Conservation (phyloP, 1,140 invertebrate species). For the Hylyphantes graminicola region DNA sequence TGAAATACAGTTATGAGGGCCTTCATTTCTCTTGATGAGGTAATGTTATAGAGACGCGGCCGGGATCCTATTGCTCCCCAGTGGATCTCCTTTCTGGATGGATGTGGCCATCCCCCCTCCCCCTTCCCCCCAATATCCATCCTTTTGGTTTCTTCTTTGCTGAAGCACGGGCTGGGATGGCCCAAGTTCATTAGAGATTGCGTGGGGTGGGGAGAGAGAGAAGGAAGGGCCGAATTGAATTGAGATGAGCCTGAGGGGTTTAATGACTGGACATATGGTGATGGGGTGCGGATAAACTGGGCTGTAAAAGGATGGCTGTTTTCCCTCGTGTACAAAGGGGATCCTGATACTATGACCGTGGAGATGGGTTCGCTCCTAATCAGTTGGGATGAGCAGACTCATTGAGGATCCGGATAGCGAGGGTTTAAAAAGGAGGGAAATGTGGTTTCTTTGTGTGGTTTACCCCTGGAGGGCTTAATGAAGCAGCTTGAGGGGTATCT, state of each 20-base stretch:
- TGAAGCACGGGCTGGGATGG: constrained; percentile 29
- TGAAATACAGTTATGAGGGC: constrained; percentile 61
- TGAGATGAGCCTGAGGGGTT: constrained; percentile 29
- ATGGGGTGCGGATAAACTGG: constrained; percentile 44
- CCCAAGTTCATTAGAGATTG: constrained; percentile 37
- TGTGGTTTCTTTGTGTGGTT: too few relatives aligned
- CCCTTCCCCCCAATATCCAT: constrained; percentile 15
- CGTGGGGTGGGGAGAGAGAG: not conserved
- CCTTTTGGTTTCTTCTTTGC: constrained; percentile 9
- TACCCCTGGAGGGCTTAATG: too few relatives aligned
- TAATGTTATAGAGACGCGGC: constrained; percentile 58
- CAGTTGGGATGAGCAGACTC: too few relatives aligned
- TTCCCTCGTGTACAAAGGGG: not conserved
- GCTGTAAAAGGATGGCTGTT: not conserved
- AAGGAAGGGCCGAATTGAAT: constrained; percentile 40
- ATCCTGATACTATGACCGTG: not conserved
- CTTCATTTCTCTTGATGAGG: constrained; percentile 61
- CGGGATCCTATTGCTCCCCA: constrained; percentile 41
- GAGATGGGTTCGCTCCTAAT: too few relatives aligned
- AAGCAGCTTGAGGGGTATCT: too few relatives aligned
- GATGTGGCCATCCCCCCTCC: constrained; percentile 14
- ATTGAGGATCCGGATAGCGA: too few relatives aligned
- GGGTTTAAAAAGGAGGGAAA: too few relatives aligned
- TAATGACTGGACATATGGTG: constrained; percentile 51
- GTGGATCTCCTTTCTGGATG: constrained; percentile 3